Conservation (phyloP, 1,140 invertebrate species). For the Philotrypesis tridentata region DNA sequence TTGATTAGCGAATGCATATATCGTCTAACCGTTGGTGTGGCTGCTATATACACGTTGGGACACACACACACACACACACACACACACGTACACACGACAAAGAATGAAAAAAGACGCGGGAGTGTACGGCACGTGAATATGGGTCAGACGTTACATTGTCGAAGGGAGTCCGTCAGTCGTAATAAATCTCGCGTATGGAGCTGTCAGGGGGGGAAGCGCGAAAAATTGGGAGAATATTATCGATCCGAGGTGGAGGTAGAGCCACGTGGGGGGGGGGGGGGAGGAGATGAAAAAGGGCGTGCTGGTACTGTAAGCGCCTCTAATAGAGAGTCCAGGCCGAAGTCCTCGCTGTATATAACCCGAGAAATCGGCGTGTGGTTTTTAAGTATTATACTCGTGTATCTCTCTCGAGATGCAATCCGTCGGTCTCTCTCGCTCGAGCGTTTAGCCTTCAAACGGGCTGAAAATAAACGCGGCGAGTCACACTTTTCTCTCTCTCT, state of each 20-base stretch:
- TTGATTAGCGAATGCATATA: not conserved
- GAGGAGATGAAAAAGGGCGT: not conserved
- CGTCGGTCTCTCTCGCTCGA: conserved; percentile 49
- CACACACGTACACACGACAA: too few relatives aligned
- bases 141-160: too few relatives aligned
- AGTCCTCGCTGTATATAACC: too few relatives aligned
- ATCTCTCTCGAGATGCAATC: conserved; percentile 26
- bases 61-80: too few relatives aligned
- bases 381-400: too few relatives aligned
- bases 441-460: conserved; percentile 62
- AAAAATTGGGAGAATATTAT: not conserved
- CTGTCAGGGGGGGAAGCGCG: not conserved
- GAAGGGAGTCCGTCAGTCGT: not conserved
- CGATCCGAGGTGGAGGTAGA: too few relatives aligned
- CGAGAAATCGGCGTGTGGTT: conserved; percentile 58
- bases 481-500: conserved; percentile 40
- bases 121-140: not conserved
- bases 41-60: too few relatives aligned
- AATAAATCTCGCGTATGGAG: not conserved
- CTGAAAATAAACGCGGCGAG: conserved; percentile 68
- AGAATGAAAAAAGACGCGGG: not conserved
- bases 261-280: too few relatives aligned
- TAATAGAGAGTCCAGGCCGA: too few relatives aligned
- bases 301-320: too few relatives aligned
- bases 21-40: too few relatives aligned